phyloP scores from a whole-genome alignment of 2,113 vertebrate species.

The Sisor rabdophorus region DNA sequence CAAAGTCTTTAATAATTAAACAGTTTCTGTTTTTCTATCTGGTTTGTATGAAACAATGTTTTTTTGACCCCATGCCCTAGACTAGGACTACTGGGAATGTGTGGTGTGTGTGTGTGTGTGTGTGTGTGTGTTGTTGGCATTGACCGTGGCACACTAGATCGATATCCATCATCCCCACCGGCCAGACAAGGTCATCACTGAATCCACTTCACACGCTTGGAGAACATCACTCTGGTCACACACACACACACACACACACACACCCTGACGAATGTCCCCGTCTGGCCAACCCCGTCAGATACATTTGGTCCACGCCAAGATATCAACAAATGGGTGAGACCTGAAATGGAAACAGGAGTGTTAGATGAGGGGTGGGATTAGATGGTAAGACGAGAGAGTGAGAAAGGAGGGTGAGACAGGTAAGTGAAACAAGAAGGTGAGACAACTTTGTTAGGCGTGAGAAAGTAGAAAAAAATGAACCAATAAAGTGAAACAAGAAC shows the following conservation, averaged over 20 bases:
- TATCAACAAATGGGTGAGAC: no score
- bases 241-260: slow-evolving; percentile 33
- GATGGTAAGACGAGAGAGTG: not conserved
- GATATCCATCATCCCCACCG: slow-evolving; percentile 39
- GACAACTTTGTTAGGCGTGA: slow-evolving; percentile 12
- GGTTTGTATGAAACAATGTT: not conserved
- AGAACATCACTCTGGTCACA: slow-evolving; percentile 18
- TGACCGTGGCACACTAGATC: slow-evolving; percentile 37
- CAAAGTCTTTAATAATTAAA: not conserved
- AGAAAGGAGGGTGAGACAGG: slow-evolving; percentile 10
- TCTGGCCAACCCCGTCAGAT: no score
- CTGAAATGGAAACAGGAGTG: no score
- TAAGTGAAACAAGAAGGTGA: slow-evolving; percentile 4
- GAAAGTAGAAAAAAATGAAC: no score
- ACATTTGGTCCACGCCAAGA: slow-evolving; percentile 13
- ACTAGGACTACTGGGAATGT: slow-evolving; percentile 1
- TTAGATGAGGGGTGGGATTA: no score
- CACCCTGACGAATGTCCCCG: slow-evolving; percentile 2
- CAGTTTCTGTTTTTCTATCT: not conserved
- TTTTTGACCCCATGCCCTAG: slow-evolving; percentile 10
- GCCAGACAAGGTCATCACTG: slow-evolving; percentile 32
- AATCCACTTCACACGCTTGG: slow-evolving; percentile 27
- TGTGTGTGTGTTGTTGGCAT: slow-evolving; percentile 30
- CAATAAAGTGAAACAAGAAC: no score
- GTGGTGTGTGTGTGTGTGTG: slow-evolving; percentile 16